A percentile compares a stretch with the other conserved stretches of the same genome.
Evolutionary conservation across 2,888 invertebrate genomes (phyloP).

Genomic region (Operophtera brumata): DNA sequence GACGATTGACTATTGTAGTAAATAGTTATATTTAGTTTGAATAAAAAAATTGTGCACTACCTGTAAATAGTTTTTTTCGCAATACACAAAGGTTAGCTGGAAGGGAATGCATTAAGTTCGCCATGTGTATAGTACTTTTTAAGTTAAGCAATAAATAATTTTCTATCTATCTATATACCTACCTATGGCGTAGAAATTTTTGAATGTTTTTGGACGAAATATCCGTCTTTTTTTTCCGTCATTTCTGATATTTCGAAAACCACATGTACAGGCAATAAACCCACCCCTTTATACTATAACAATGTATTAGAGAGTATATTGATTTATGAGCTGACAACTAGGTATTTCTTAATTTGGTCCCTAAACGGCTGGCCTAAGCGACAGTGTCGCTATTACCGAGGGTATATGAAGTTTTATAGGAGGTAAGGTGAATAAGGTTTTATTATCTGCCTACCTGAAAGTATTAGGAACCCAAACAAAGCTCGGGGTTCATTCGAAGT

Average conservation of each 20-base stretch:
- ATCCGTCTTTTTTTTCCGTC: conserved; percentile 1
- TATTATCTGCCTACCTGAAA: conserved; percentile 13
- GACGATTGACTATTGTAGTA: too few species aligned
- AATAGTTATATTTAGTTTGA: too few species aligned
- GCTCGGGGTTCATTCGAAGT: background rate
- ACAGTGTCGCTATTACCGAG: conserved; percentile 27
- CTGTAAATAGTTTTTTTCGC: too few species aligned
- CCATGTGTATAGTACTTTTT: too few species aligned
- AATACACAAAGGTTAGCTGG: too few species aligned
- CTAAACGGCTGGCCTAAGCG: conserved; percentile 40
- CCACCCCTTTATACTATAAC: conserved; percentile 44
- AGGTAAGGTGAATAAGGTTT: conserved; percentile 43
- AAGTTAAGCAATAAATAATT: too few species aligned
- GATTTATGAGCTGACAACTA: conserved; percentile 51
- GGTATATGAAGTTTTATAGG: conserved; percentile 45
- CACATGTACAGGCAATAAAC: conserved; percentile 36
- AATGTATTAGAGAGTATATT: conserved; percentile 39
- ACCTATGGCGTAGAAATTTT: too few species aligned
- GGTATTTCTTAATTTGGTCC: conserved; percentile 57
- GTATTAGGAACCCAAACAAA: conserved; percentile 8
- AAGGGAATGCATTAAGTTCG: too few species aligned
- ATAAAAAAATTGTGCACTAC: too few species aligned
- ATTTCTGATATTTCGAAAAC: conserved; percentile 5
- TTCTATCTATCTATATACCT: too few species aligned
- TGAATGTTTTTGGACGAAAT: too few species aligned